Evolutionary conservation across 2,888 invertebrate genomes (phyloP).

Genomic region (Phalangium opilio): DNA sequence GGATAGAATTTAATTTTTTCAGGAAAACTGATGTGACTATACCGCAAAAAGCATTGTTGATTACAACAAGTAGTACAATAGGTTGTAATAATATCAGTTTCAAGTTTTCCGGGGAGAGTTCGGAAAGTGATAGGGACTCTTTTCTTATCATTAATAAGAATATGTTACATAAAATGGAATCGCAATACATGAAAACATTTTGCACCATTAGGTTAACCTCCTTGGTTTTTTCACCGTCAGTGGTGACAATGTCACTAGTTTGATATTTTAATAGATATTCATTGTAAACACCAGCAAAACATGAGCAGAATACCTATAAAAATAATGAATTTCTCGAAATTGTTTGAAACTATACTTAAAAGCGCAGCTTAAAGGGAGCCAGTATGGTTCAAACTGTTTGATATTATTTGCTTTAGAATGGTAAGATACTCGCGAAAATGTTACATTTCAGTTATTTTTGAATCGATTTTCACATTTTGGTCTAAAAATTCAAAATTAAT

Average conservation of each 20-base stretch:
- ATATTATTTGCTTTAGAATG: too few species aligned
- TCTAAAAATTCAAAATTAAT: too few species aligned
- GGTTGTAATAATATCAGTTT: constrained; percentile 21
- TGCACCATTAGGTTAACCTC: constrained; percentile 79
- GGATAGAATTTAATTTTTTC: constrained; percentile 78
- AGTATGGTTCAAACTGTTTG: too few species aligned
- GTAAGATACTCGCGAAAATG: too few species aligned
- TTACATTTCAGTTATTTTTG: too few species aligned
- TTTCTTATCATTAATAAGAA: constrained; percentile 51
- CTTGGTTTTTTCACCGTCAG: too few species aligned
- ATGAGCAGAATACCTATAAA: constrained; percentile 75
- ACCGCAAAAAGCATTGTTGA: constrained; percentile 80
- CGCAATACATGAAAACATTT: constrained; percentile 87
- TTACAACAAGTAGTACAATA: constrained; percentile 60
- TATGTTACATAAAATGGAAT: constrained; percentile 84
- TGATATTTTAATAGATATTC: constrained; percentile 66
- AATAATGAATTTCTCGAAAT: constrained; percentile 22
- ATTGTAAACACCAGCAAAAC: constrained; percentile 88
- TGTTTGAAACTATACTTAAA: too few species aligned
- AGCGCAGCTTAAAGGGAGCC: too few species aligned
- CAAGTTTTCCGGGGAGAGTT: not conserved
- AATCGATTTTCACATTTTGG: too few species aligned
- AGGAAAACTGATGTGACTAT: constrained; percentile 87
- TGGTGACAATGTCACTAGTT: constrained; percentile 45
- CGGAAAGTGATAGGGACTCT: constrained; percentile 28